Conservation (phyloP, 2,888 invertebrate genomes). For the Phania funesta region DNA sequence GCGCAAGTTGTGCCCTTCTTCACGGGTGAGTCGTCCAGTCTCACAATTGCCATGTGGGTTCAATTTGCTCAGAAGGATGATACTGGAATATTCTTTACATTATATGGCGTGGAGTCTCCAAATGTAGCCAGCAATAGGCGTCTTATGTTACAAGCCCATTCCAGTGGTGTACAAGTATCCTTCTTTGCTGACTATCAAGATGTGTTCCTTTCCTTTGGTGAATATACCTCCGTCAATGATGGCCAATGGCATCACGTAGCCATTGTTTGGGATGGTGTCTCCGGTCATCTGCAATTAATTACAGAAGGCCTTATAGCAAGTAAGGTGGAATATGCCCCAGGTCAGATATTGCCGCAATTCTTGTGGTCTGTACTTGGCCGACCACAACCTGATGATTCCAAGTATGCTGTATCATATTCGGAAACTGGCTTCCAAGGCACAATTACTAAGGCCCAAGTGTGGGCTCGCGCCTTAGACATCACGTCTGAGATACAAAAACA, state of each 20-base stretch:
- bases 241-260: constrained; percentile 98
- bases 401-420: constrained; percentile 84
- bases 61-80: constrained; percentile 95
- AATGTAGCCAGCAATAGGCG: constrained; percentile 89
- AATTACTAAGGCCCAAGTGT: constrained; percentile 95
- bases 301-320: constrained; percentile 98
- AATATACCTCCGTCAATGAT: constrained; percentile 96
- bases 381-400: constrained; percentile 87
- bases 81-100: constrained; percentile 95
- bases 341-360: constrained; percentile 89
- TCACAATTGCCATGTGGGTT: constrained; percentile 97
- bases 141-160: constrained; percentile 94
- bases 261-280: constrained; percentile 95
- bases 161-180: constrained; percentile 95
- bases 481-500: constrained; percentile 96
- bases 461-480: constrained; percentile 94
- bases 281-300: constrained; percentile 92
- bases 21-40: constrained; percentile 86
- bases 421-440: constrained; percentile 98
- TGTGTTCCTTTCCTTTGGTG: constrained; percentile 93
- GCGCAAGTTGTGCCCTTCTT: constrained; percentile 96
- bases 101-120: constrained; percentile 92
- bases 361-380: constrained; percentile 96
- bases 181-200: constrained; percentile 93
- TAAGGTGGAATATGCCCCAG: constrained; percentile 93